phyloP scores from a whole-genome alignment of 2,113 vertebrate genomes.

The Circaetus gallicus region DNA sequence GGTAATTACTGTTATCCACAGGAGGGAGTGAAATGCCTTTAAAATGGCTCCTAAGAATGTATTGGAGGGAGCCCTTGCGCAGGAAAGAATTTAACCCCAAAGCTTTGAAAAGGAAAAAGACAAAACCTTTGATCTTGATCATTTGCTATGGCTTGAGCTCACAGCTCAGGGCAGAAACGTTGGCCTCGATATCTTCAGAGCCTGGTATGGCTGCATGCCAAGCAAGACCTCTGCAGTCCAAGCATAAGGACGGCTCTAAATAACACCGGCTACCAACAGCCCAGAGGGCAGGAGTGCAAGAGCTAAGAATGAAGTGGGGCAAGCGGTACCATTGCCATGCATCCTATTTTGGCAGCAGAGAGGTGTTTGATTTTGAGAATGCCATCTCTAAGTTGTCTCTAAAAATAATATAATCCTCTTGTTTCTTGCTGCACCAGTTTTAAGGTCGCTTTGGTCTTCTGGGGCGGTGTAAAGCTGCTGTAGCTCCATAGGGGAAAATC shows the following conservation, averaged over 20 bases:
- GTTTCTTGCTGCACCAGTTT: conserved; percentile 23
- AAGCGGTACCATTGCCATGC: background rate
- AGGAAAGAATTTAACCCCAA: background rate
- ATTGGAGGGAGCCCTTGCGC: background rate
- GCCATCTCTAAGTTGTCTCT: background rate
- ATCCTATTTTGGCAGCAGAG: background rate
- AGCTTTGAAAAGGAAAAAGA: background rate
- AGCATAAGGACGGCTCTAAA: background rate
- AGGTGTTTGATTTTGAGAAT: conserved; percentile 5
- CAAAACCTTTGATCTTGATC: conserved; percentile 20
- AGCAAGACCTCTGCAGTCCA: conserved; percentile 2
- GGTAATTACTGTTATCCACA: background rate
- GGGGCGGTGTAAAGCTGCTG: conserved; percentile 8
- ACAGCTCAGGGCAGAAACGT: conserved; percentile 5
- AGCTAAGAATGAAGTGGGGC: background rate
- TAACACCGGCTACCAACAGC: conserved; percentile 18
- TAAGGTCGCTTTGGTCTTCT: background rate
- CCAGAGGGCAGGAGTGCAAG: conserved; percentile 10
- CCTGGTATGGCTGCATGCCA: conserved; percentile 26
- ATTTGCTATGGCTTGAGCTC: background rate
- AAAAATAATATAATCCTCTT: conserved; percentile 25
- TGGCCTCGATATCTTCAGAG: conserved; percentile 27
- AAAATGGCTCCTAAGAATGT: background rate
- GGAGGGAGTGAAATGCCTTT: background rate
- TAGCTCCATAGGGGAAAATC: background rate